A percentile compares a stretch with the other conserved stretches of the same genome.
phyloP scores from a whole-genome alignment of 2,113 vertebrate genomes.

The Porphyrio hochstetteri region DNA sequence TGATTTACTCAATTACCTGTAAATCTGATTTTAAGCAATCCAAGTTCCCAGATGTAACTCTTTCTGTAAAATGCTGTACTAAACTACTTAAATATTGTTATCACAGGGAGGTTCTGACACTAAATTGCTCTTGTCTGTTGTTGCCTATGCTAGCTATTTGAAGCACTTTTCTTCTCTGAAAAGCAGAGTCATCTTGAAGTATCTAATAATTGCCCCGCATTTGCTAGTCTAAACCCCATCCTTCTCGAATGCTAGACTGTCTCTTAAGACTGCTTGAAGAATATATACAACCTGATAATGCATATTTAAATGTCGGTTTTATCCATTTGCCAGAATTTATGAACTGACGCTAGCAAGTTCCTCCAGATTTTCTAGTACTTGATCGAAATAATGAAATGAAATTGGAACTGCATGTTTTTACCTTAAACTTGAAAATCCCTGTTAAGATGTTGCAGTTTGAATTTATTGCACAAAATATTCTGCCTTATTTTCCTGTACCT shows the following conservation, averaged over 20 bases:
- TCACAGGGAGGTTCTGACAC: background rate
- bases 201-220: background rate
- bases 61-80: background rate
- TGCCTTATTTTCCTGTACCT: background rate
- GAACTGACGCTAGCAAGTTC: background rate
- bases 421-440: background rate
- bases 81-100: background rate
- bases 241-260: background rate
- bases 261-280: background rate
- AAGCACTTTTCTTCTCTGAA: background rate
- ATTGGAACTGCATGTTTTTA: background rate
- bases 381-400: background rate
- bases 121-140: background rate
- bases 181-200: background rate
- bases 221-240: background rate
- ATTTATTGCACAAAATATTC: background rate
- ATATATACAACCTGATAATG: background rate
- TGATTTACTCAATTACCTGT: slow-evolving; percentile 15
- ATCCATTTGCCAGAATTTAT: background rate
- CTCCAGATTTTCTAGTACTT: background rate
- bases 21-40: slow-evolving; percentile 37
- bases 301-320: background rate
- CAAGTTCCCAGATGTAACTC: background rate
- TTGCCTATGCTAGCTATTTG: background rate
- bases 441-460: background rate